Percentiles rank a stretch among this genome's conserved stretches.
Evolutionary conservation across 2,113 vertebrate species (phyloP).

Genomic region (Tauraco erythrolophus): DNA sequence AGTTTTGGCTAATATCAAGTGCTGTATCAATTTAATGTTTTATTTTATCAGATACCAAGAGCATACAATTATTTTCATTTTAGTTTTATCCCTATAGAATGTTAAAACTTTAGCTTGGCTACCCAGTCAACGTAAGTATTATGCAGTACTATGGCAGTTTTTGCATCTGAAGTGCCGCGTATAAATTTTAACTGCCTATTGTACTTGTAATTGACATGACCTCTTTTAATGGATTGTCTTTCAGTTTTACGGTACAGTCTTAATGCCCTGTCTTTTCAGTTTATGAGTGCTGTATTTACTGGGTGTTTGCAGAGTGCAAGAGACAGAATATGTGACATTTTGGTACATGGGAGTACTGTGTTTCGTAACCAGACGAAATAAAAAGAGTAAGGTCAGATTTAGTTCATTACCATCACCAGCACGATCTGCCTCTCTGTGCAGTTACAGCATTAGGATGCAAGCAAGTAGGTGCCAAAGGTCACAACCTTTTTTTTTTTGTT

Average conservation of each 20-base stretch:
- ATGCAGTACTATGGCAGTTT: not conserved
- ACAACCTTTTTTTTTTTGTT: not conserved
- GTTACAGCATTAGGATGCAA: not conserved
- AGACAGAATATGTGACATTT: not conserved
- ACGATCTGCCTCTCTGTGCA: not conserved
- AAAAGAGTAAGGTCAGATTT: not conserved
- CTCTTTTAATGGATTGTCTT: not conserved
- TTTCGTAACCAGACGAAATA: not conserved
- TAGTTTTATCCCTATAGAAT: not conserved
- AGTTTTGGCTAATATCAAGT: not conserved
- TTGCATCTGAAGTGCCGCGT: not conserved
- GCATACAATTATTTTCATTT: not conserved
- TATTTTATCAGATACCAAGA: not conserved
- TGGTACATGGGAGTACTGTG: not conserved
- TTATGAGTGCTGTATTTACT: not conserved
- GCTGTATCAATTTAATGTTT: not conserved
- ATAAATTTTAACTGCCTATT: not conserved
- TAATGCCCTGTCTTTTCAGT: not conserved
- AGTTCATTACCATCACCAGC: not conserved
- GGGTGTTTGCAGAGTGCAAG: not conserved
- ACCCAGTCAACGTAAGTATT: not conserved
- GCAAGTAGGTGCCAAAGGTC: not conserved
- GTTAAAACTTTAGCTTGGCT: not conserved
- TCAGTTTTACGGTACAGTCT: not conserved
- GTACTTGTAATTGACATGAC: not conserved